Evolutionary conservation across 2,888 invertebrate genomes (phyloP).

Genomic region (Hirtodrosophila duncani): DNA sequence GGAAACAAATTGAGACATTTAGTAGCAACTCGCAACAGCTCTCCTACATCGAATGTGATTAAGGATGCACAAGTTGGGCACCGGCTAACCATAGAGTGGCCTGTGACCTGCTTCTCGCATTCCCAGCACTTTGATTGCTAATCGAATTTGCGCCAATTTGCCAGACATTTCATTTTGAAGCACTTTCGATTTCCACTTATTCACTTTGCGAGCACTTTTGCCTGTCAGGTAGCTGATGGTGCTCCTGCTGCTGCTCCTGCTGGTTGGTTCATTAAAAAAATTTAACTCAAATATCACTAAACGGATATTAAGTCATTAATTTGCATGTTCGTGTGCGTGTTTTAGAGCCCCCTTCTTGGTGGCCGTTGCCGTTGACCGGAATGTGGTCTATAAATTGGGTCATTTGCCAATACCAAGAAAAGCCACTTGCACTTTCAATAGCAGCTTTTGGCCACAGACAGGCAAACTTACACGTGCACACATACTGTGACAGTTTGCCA

Average conservation of each 20-base stretch:
- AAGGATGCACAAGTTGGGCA: too few relatives aligned
- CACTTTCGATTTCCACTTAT: conserved; percentile 17
- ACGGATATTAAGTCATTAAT: conserved; percentile 41
- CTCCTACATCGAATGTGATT: too few relatives aligned
- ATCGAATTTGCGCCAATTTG: conserved; percentile 40
- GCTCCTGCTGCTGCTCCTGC: not conserved
- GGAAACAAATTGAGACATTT: too few relatives aligned
- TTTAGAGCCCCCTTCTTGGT: not conserved
- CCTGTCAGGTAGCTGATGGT: too few relatives aligned
- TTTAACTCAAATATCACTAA: conserved; percentile 36
- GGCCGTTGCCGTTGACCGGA: conserved; percentile 50
- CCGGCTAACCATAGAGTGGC: too few relatives aligned
- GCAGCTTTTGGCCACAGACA: conserved; percentile 35
- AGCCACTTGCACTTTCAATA: conserved; percentile 71
- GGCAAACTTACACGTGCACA: too few relatives aligned
- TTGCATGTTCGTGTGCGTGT: conserved; percentile 11
- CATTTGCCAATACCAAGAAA: conserved; percentile 65
- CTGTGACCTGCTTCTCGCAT: too few relatives aligned
- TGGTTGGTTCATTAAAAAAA: conserved; percentile 47
- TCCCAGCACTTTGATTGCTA: conserved; percentile 31
- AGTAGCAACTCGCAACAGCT: too few relatives aligned
- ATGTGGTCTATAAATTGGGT: conserved; percentile 66
- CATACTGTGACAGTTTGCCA: too few relatives aligned
- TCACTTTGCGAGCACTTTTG: conserved; percentile 2
- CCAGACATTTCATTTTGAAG: conserved; percentile 29